phyloP scores from a whole-genome alignment of 2,888 invertebrate species.

The Drosophila gaucha region DNA sequence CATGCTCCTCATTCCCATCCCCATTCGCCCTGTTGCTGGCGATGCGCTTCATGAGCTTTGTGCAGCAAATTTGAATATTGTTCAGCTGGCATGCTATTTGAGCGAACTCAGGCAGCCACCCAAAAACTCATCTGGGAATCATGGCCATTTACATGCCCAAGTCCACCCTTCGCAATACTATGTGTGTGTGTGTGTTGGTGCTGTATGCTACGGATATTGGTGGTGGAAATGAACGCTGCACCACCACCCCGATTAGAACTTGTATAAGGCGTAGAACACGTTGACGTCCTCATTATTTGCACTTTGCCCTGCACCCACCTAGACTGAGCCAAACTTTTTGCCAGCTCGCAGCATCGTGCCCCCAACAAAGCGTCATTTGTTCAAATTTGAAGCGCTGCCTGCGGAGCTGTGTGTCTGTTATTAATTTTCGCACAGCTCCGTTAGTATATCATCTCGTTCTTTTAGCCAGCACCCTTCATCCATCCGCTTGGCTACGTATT shows the following conservation, averaged over 20 bases:
- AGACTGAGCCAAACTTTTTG: conserved; percentile 63
- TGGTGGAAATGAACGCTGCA: conserved; percentile 71
- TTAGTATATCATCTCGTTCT: conserved; percentile 4
- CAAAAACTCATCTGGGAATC: conserved; percentile 43
- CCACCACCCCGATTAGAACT: conserved; percentile 54
- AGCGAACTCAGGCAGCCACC: conserved; percentile 36
- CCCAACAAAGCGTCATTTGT: conserved; percentile 51
- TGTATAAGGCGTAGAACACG: conserved; percentile 27
- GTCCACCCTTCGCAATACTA: conserved; percentile 12
- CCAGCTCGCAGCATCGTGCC: conserved; percentile 8
- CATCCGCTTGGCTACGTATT: conserved; percentile 18
- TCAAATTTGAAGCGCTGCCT: conserved; percentile 58
- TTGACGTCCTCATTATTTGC: conserved; percentile 69
- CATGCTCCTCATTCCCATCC: conserved; percentile 17
- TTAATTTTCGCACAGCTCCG: conserved; percentile 70
- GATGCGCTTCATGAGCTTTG: conserved; percentile 81
- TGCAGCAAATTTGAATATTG: conserved; percentile 76
- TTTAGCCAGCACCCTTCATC: neutral
- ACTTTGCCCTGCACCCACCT: conserved; percentile 63
- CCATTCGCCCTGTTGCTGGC: conserved; percentile 31
- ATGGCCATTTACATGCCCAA: conserved; percentile 47
- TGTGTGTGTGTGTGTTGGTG: conserved; percentile 36
- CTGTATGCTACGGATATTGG: conserved; percentile 43
- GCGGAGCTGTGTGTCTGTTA: conserved; percentile 63
- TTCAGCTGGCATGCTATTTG: conserved; percentile 36